Conservation (phyloP, 1,140 invertebrate genomes). For the Drosophila kohkoa region DNA sequence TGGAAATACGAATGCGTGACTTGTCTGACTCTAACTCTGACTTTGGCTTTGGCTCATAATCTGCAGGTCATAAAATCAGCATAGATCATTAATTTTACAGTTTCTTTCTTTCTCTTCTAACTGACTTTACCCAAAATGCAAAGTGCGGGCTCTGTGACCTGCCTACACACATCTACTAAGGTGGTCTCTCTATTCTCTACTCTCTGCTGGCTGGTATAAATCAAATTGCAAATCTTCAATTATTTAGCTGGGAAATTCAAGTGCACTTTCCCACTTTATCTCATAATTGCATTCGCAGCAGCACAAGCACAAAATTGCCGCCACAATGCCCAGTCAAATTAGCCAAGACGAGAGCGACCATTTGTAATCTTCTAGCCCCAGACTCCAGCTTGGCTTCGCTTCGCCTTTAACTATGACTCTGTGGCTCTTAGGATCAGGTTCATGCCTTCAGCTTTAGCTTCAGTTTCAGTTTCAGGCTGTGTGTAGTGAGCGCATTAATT, state of each 20-base stretch:
- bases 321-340: conserved; percentile 64
- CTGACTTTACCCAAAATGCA: conserved; percentile 52
- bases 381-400: not conserved
- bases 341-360: conserved; percentile 50
- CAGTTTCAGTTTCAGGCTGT: conserved; percentile 14
- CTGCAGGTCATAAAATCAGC: conserved; percentile 71
- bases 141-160: conserved; percentile 39
- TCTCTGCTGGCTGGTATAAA: conserved; percentile 12
- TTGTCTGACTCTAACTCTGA: conserved; percentile 38
- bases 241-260: conserved; percentile 53
- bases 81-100: conserved; percentile 82
- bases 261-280: conserved; percentile 52
- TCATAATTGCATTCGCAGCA: conserved; percentile 68
- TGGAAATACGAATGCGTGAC: conserved; percentile 30
- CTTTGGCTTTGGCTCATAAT: conserved; percentile 60
- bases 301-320: conserved; percentile 31
- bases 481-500: conserved; percentile 63
- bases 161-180: conserved; percentile 48
- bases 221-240: conserved; percentile 70
- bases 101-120: conserved; percentile 17
- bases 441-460: not conserved
- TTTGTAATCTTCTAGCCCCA: conserved; percentile 60
- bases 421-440: conserved; percentile 10
- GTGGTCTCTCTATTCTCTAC: conserved; percentile 51
- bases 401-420: not conserved